Conservation (phyloP, 2,888 invertebrate species). For the Xestia ashworthii region DNA sequence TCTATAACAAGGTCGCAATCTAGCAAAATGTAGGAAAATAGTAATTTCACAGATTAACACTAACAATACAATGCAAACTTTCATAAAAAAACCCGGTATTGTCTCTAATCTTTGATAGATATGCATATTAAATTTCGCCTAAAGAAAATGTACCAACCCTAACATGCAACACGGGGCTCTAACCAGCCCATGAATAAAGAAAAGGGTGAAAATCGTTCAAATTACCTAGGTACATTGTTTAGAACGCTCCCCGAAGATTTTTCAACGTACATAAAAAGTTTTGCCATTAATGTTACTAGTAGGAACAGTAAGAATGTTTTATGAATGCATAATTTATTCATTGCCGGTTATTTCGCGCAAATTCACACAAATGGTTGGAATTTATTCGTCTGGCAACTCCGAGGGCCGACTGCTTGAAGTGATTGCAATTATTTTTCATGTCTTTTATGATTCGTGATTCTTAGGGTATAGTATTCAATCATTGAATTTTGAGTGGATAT, state of each 20-base stretch:
- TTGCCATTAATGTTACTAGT: conserved; percentile 71
- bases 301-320: conserved; percentile 74
- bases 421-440: conserved; percentile 70
- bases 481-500: not conserved
- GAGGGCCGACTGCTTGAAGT: conserved; percentile 71
- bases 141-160: not conserved
- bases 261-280: conserved; percentile 56
- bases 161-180: not conserved
- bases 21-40: not conserved
- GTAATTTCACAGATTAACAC: not conserved
- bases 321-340: conserved; percentile 81
- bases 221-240: conserved; percentile 44
- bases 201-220: conserved; percentile 27
- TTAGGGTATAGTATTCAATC: conserved; percentile 7
- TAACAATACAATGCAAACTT: not conserved
- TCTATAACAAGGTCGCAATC: no score
- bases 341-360: conserved; percentile 80
- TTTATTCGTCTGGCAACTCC: conserved; percentile 78
- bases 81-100: not conserved
- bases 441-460: conserved; percentile 55
- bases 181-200: conserved; percentile 28
- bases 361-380: conserved; percentile 80
- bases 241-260: conserved; percentile 24
- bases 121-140: not conserved
- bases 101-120: not conserved